Evolutionary conservation across 1,140 invertebrate genomes (phyloP).

Genomic region (Metaphire vulgaris): DNA sequence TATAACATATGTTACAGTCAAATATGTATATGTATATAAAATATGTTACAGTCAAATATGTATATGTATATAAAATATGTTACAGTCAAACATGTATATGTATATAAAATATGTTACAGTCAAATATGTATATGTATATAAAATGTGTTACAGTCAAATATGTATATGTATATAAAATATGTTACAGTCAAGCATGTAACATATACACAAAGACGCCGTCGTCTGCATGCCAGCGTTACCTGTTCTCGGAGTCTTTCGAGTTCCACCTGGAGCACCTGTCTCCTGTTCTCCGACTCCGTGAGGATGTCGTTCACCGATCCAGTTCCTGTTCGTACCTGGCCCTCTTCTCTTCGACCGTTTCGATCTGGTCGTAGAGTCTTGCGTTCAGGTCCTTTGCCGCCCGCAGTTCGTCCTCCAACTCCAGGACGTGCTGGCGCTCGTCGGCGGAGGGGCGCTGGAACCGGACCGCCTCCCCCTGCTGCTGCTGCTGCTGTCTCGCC

Average conservation of each 20-base stretch:
- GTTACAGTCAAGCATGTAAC: background rate
- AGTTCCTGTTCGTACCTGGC: conserved; percentile 54
- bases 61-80: background rate
- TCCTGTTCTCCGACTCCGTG: conserved; percentile 46
- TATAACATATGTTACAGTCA: too few species aligned
- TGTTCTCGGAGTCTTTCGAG: conserved; percentile 45
- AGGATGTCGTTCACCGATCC: conserved; percentile 49
- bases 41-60: too few species aligned
- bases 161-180: background rate
- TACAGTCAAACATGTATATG: background rate
- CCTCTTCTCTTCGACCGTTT: conserved; percentile 64
- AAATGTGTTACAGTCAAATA: background rate
- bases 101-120: background rate
- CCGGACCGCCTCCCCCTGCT: background rate
- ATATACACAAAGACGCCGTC: background rate
- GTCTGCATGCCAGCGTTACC: conserved; percentile 33
- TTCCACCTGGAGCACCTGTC: conserved; percentile 47
- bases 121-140: background rate
- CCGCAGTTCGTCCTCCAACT: conserved; percentile 74
- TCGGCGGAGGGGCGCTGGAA: conserved; percentile 27
- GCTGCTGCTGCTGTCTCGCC: background rate
- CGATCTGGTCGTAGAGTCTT: conserved; percentile 64
- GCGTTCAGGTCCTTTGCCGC: conserved; percentile 67
- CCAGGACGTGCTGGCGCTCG: conserved; percentile 47
- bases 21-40: too few species aligned